Base-by-base conservation (phyloP, 2,888 invertebrate genomes). In the Rutpela maculata region DNA sequence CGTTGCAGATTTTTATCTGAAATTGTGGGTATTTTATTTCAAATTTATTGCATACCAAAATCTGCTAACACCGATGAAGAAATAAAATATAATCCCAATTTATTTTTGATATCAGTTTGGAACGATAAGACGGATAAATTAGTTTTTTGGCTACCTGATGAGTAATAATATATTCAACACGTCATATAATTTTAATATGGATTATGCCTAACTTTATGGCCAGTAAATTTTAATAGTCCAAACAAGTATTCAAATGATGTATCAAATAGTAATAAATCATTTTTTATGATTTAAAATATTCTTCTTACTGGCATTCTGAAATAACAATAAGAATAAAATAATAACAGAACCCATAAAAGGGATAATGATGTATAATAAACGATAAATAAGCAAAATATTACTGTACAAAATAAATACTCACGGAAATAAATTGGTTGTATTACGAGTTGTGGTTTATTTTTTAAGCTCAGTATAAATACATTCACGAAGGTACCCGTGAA, bases 111-210 rank as follows among this genome's bases (percentile, higher is more conserved):
- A 62, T 35, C n/a, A 11, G 22, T n/a, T 31, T 62, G 12, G 35
- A 9, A 12, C n/a, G n/a, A 15, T 35, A 31, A 62, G n/a, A n/a
- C 62, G 22, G 31, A 26, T 62, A 62, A 62, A 62, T 31, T 62
- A 22, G n/a, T 62, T 62, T 62, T 62, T 31, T 17, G 35, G 17
- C 62, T 62, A 62, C 62, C 26, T 31, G 31, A 62, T 31, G 62
- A 62, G 7, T 62, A 62, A 62, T 62, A 50, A 50, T 62, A 62
- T 62, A 62, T 31, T 31, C n/a, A 31, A 62, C 22, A 62, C 62
- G 62, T 31, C 62, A 31, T 31, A 31, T 31, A 62, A 31, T 12
- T 62, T 17, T 31, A 15, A 62, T n/a, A 31, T 31, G 62, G 31
- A 62, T 59, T 59, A 59, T 59, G 11, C 15, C 22, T 62, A 50